Evolutionary conservation across 1,140 invertebrate species (phyloP).

Genomic region (Doryteuthis pealeii): DNA sequence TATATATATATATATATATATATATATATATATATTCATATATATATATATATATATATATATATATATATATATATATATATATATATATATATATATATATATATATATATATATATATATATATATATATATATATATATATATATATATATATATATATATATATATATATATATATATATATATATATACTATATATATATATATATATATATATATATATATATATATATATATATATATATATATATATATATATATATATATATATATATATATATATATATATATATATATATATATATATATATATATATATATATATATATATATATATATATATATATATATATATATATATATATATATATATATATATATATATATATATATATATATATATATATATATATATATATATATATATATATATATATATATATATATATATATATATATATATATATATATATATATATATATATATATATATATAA

Average conservation of each 20-base stretch:
- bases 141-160: background rate
- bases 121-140: background rate
- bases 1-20: background rate
- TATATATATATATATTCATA: background rate
- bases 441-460: background rate
- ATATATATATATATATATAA: background rate
- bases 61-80: background rate
- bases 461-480: background rate
- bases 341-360: background rate
- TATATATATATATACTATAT: too few relatives aligned
- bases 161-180: background rate
- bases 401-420: background rate
- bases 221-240: constrained; percentile 1
- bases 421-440: background rate
- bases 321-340: background rate
- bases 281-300: background rate
- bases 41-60: background rate
- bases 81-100: background rate
- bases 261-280: background rate
- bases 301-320: background rate
- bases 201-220: too few relatives aligned
- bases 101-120: background rate
- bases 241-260: constrained; percentile 1
- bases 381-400: background rate
- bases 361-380: background rate